phyloP scores from a whole-genome alignment of 1,140 invertebrate species.

The Stegodyphus mimosarum region DNA sequence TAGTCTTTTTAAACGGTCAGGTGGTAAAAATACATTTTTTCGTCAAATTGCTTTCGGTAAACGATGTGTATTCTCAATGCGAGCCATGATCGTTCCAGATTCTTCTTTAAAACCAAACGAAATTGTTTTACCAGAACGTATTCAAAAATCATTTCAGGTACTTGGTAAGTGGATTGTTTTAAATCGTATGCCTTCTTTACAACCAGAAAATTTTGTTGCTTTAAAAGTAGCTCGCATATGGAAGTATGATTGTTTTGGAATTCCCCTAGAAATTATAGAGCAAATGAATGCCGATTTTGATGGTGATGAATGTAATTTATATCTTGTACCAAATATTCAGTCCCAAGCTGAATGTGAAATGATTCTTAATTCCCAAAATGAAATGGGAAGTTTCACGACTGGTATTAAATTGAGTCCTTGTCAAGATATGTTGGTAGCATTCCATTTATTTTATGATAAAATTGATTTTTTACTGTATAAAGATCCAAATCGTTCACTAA shows the following conservation, averaged over 20 bases:
- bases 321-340: neutral
- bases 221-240: neutral
- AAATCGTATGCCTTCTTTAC: conserved; percentile 19
- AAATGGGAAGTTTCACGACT: conserved; percentile 4
- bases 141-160: neutral
- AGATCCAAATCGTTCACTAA: neutral
- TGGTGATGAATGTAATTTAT: conserved; percentile 30
- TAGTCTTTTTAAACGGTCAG: conserved; percentile 2
- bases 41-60: conserved; percentile 39
- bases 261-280: conserved; percentile 22
- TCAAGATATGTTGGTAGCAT: conserved; percentile 42
- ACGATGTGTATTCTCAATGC: conserved; percentile 15
- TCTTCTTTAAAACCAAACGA: conserved; percentile 9
- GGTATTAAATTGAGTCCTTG: conserved; percentile 4
- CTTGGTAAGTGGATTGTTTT: conserved; percentile 22
- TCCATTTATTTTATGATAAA: conserved; percentile 2
- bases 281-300: conserved; percentile 29
- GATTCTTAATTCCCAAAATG: neutral
- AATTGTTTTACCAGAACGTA: neutral
- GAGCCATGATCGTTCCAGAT: conserved; percentile 37
- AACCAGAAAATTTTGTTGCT: conserved; percentile 24
- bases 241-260: conserved; percentile 8
- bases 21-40: conserved; percentile 21
- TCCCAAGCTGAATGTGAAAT: conserved; percentile 22
- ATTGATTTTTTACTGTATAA: conserved; percentile 38